phyloP scores from a whole-genome alignment of 2,888 invertebrate genomes.

The Nemotelus pantherinus region DNA sequence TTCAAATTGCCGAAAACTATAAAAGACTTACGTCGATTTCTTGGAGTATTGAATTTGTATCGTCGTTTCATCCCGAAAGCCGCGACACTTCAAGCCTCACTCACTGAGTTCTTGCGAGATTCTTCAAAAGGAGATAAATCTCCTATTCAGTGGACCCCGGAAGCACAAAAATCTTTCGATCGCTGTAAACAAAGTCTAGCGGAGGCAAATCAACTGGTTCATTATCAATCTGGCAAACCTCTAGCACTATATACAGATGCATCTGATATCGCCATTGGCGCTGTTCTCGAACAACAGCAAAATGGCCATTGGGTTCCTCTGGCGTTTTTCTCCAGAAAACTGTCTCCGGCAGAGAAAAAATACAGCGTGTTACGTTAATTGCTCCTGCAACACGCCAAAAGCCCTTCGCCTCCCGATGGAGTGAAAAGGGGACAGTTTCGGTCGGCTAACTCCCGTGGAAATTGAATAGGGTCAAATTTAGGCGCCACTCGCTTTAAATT shows the following conservation, averaged over 20 bases:
- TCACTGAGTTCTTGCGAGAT: background rate
- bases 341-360: background rate
- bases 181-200: constrained; percentile 6
- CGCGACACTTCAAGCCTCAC: background rate
- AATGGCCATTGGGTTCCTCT: background rate
- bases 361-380: no score
- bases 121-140: background rate
- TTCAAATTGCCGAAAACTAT: background rate
- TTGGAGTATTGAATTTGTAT: background rate
- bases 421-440: no score
- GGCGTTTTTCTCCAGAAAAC: background rate
- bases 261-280: constrained; percentile 6
- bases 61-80: background rate
- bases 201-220: background rate
- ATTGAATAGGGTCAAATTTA: no score
- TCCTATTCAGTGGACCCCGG: background rate
- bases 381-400: no score
- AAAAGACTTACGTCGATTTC: background rate
- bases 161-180: background rate
- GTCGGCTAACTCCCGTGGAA: no score
- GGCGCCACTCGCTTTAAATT: no score
- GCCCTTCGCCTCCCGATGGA: no score
- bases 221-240: background rate
- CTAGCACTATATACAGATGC: background rate
- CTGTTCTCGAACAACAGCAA: background rate